Evolutionary conservation across 2,797 vertebrate species (phyloP), one percentile per base, ranked within the genome.

Genomic region (Crocidura indochinensis): DNA sequence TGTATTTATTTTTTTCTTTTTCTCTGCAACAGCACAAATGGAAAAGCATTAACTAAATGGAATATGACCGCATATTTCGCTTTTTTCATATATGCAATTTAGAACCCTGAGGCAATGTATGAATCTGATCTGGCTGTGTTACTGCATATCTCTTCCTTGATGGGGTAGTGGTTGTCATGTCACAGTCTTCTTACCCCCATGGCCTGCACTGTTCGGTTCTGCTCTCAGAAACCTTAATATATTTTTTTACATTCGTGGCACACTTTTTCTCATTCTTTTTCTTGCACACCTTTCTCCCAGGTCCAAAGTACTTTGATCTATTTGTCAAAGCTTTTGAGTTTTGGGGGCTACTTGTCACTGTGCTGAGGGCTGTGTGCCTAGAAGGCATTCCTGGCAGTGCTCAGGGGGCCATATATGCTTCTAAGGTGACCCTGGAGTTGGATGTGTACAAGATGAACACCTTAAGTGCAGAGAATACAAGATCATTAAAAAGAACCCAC

Each of bases 141-240:
- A 8, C 49, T 0, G 6, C 20, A 0, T 51, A 49, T 85, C 76
- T 69, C 38, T 90, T 65, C 26, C 44, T 7, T 6, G 20, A 44
- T 5, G 44, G 44, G 53, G 27, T 6, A 11, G 47, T 17, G 26
- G 38, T 31, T 10, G 7, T 47, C 27, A 46, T 22, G 1, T 26
- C 29, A 10, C 67, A 27, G 0, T 56, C 38, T 76, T 31, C 69
- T 44, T 38, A 62, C n/a, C n/a, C 38, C 17, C 24, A 64, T 0
- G 0, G 10, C 78, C 38, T 90, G 71, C 65, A n/a, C 49, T 76
- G 87, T 60, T 69, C 46, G 27, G 64, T 79, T 84, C 72, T 88
- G 56, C 47, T 93, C 82, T 65, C 67, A 51, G 84, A 90, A 75
- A 46, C 67, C 72, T 91, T 91, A 64, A 69, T 80, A 73, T 68